Evolutionary conservation across 2,888 invertebrate genomes (phyloP), one percentile per base, ranked within the genome.

Genomic region (Drosophila bunnanda): DNA sequence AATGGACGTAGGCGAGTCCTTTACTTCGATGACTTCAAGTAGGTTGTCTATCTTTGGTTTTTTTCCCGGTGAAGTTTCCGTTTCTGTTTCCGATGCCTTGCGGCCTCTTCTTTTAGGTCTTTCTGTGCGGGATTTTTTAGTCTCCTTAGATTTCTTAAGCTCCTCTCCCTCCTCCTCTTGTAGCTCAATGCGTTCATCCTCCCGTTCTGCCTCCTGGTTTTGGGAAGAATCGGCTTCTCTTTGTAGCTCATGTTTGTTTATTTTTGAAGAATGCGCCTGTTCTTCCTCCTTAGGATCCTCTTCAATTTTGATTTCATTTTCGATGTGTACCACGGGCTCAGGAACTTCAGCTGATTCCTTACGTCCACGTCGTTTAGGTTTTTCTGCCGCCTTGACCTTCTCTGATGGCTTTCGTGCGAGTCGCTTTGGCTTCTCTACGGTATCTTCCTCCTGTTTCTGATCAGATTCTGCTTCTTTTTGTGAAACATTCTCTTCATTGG

Each of bases 51-150:
- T 17, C 34, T 15, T 15, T 17, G 28, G 38, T n/a, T 44, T 57
- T 30, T 17, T 55, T 20, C 9, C 15, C 17, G n/a, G 0, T 20
- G 10, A 13, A 9, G 52, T 53, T 8, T 46, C 55, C 0, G 17
- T 15, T 34, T 64, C 57, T 4, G 65, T 64, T 12, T 12, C 30
- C 13, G 58, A 58, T 13, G 53, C 52, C 36, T 75, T 78, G 2
- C 71, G 52, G 7, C 43, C 68, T 4, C 66, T 59, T 52, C 66
- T 57, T 32, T 52, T 75, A 6, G 58, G 57, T 22, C 56, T 66
- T 9, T 65, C 58, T 6, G 12, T 30, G 22, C 32, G 20, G 1
- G 53, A 32, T 34, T 50, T 9, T 22, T 39, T 20, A 9, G n/a
- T 6, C 4, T 54, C 32, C 25, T 13, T 12, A 3, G 28, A 6